Base-by-base conservation (phyloP, 2,797 vertebrate genomes). In the Notolepis coatsorum region DNA sequence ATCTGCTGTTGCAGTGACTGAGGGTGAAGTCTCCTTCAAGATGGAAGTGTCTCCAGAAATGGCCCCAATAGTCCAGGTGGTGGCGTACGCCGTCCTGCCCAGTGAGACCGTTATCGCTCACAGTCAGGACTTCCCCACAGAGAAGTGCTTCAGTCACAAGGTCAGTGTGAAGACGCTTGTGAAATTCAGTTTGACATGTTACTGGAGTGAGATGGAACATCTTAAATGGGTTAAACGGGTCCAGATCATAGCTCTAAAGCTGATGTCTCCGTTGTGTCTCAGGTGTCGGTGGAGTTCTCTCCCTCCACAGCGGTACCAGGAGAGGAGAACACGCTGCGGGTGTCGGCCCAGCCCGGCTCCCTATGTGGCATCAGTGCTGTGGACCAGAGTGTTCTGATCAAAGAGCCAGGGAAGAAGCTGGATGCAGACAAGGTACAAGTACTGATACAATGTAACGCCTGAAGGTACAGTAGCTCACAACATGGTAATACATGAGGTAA, bases 351-450 rank as follows among this genome's bases (percentile, higher is more conserved):
- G 1, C 87, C 92, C 0, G 58, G 75, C 4, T 96, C 96, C 17
- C 79, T 97, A 38, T 98, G 96, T 38, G 95, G 91, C 0, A 57
- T 97, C 20, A 91, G 88, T 0, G 92, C 87, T 0, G 84, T 96
- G 7, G 96, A 98, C 77, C 81, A 94, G 66, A 96, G 95, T 0
- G 82, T 98, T 55, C 85, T 93, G 39, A 85, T 96, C 30, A 54
- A 91, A 81, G 92, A 86, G 2, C 82, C 93, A 0, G 91, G 91
- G 43, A 67, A 87, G 0, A 87, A 85, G 33, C 89, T 97, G 52
- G 70, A 89, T 0, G n/a, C 66, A 0, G 66, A 82, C 0, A 85
- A 74, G 62, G 96, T 97, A 72, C n/a, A n/a, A n/a, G n/a, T n/a
- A n/a, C n/a, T n/a, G n/a, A n/a, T n/a, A n/a, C n/a, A n/a, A n/a